phyloP scores from a whole-genome alignment of 2,888 invertebrate genomes.

The Morinoia aosen region DNA sequence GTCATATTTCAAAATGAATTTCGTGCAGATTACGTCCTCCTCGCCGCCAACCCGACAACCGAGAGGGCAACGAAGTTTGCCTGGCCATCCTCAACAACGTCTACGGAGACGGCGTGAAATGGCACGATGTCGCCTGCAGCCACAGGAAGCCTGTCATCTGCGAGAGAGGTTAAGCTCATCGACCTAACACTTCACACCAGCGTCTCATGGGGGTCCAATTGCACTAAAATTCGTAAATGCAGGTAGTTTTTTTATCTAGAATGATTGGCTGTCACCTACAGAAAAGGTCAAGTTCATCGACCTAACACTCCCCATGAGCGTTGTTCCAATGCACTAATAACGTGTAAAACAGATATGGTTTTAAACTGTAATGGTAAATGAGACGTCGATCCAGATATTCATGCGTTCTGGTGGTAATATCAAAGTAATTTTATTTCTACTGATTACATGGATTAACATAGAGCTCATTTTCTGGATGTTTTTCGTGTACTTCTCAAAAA shows the following conservation, averaged over 20 bases:
- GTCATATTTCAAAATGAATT: not conserved
- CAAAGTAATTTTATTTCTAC: not conserved
- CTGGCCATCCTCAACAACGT: constrained; percentile 66
- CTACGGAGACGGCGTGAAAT: constrained; percentile 65
- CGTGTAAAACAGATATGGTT: too few species aligned
- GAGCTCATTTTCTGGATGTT: not conserved
- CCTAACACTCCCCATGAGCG: too few species aligned
- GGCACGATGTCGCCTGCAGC: constrained; percentile 66
- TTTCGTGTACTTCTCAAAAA: not conserved
- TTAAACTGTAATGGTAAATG: too few species aligned
- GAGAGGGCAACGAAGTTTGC: constrained; percentile 66
- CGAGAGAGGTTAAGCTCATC: constrained; percentile 56
- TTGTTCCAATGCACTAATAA: too few species aligned
- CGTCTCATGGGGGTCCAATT: not conserved
- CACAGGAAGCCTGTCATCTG: constrained; percentile 66
- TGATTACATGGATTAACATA: not conserved
- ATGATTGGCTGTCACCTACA: not conserved
- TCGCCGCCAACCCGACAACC: constrained; percentile 65
- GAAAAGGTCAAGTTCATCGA: too few species aligned
- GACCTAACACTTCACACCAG: not conserved
- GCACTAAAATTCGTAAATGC: not conserved
- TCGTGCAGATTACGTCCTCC: not conserved
- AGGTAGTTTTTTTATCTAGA: not conserved
- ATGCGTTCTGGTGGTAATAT: not conserved
- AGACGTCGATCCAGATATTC: not conserved